Conservation (phyloP, 2,113 vertebrate genomes). For the Heterotis niloticus region DNA sequence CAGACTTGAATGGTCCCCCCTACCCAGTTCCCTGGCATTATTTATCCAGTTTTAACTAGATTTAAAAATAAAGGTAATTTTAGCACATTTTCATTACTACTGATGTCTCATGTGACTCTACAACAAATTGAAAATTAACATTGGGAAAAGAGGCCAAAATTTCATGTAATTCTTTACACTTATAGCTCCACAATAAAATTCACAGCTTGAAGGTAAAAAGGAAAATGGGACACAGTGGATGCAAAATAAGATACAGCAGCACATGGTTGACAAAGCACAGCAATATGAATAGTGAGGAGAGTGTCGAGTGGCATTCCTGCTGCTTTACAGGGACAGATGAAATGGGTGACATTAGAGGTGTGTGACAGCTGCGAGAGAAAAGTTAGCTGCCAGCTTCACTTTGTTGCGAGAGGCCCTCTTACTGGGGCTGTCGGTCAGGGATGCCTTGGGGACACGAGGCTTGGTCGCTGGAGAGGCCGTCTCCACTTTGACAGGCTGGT, state of each 20-base stretch:
- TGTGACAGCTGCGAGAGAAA: conserved; percentile 79
- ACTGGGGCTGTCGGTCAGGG: conserved; percentile 73
- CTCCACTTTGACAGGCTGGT: neutral
- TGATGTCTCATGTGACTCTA: neutral
- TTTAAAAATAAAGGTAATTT: conserved; percentile 28
- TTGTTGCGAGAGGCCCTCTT: conserved; percentile 78
- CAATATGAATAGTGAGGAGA: neutral
- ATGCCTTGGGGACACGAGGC: neutral
- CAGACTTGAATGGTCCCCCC: neutral
- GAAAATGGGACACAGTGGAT: neutral
- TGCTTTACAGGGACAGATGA: neutral
- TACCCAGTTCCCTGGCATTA: conserved; percentile 9
- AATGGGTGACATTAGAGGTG: conserved; percentile 60
- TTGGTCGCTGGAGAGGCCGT: neutral
- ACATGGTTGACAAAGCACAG: conserved; percentile 9
- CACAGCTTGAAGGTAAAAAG: neutral
- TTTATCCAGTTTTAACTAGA: conserved; percentile 5
- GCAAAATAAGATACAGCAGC: conserved; percentile 12
- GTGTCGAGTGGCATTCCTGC: conserved; percentile 30
- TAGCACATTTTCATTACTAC: neutral
- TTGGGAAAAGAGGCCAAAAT: neutral
- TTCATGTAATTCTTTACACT: neutral
- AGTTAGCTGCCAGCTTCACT: conserved; percentile 91
- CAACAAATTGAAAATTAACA: neutral
- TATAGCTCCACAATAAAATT: neutral